Conservation (phyloP, 1,140 invertebrate species). For the Meloidogyne floridensis region DNA sequence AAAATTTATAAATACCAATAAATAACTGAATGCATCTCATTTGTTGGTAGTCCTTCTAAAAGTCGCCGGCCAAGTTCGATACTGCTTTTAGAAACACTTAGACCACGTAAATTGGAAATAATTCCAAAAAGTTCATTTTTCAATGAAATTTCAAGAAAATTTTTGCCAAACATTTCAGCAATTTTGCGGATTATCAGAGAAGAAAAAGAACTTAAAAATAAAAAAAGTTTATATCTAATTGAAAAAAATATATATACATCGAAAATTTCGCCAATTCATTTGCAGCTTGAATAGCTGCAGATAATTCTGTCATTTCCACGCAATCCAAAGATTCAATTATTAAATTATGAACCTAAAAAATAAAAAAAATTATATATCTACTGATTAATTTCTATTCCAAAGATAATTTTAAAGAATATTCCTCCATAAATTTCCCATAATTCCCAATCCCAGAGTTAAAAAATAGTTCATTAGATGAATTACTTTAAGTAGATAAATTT, state of each 20-base stretch:
- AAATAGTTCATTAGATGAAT: too few relatives aligned
- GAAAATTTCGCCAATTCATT: constrained; percentile 46
- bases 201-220: constrained; percentile 49
- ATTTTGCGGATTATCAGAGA: constrained; percentile 48
- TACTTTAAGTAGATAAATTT: constrained; percentile 27
- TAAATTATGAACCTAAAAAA: constrained; percentile 50
- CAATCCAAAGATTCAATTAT: constrained; percentile 51
- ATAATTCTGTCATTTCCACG: constrained; percentile 43
- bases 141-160: constrained; percentile 23
- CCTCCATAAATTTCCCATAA: too few relatives aligned
- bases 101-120: constrained; percentile 39
- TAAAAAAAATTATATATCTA: not conserved
- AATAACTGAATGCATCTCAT: constrained; percentile 36
- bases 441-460: too few relatives aligned
- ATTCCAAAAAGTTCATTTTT: constrained; percentile 48
- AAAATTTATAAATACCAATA: constrained; percentile 19
- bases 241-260: constrained; percentile 36
- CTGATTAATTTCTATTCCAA: too few relatives aligned
- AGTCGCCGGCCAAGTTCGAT: constrained; percentile 34
- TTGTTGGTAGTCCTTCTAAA: constrained; percentile 17
- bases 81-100: constrained; percentile 43
- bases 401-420: too few relatives aligned
- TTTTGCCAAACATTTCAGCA: constrained; percentile 45
- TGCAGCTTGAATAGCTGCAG: constrained; percentile 44
- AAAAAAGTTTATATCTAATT: constrained; percentile 14